These are phyloP conservation scores for Metaphire vulgaris DNA, from an alignment of 1,140 invertebrate genomes.

Conservation along the genomic window DNA sequence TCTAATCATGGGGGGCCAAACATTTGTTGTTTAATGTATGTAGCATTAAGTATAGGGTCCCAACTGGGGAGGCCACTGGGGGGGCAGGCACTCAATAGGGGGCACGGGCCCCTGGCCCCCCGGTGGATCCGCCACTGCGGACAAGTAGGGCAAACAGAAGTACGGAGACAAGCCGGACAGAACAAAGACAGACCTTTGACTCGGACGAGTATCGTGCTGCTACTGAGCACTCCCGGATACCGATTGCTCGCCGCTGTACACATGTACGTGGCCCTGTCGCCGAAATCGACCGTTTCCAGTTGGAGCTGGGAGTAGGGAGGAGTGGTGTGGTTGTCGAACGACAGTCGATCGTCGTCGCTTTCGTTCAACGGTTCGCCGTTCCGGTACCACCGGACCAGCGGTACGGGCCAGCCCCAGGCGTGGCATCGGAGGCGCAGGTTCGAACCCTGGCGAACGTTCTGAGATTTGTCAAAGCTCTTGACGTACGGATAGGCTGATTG, in stretches of 20 bases:
- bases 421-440: conserved; percentile 39
- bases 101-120: no score
- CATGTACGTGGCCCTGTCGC: conserved; percentile 62
- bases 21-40: no score
- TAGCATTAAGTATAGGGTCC: no score
- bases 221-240: conserved; percentile 37
- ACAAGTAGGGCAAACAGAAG: no score
- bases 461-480: conserved; percentile 19
- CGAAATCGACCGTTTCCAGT: conserved; percentile 58
- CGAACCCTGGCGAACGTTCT: conserved; percentile 48
- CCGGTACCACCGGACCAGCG: conserved; percentile 40
- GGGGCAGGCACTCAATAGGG: no score
- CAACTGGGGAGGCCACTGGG: no score
- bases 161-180: no score
- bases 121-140: no score
- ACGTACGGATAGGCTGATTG: background rate
- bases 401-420: conserved; percentile 39
- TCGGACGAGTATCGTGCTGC: conserved; percentile 58
- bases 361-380: background rate
- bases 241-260: conserved; percentile 56
- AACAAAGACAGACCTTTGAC: no score
- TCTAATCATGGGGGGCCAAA: no score
- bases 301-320: conserved; percentile 41
- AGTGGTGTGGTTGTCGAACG: conserved; percentile 48
- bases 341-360: background rate